A percentile compares a stretch with the other conserved stretches of the same genome.
Conservation (phyloP, 1,140 invertebrate species). For the Drosophila leontia region DNA sequence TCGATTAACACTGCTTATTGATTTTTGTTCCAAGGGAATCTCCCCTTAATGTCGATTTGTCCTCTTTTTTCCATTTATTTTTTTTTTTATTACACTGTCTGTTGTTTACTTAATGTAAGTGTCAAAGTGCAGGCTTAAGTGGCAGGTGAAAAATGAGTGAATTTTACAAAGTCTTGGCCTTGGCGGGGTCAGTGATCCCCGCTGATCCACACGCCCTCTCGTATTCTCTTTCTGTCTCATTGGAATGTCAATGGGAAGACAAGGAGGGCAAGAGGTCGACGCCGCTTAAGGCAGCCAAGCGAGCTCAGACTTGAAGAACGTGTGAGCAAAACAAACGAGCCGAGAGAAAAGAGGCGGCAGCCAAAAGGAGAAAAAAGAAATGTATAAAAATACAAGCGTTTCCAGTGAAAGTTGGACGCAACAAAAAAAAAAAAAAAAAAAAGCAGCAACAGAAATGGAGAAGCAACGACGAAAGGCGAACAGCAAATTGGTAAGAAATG, state of each 20-base stretch:
- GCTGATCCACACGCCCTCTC: neutral
- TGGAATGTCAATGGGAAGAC: constrained; percentile 4
- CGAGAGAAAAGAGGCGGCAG: constrained; percentile 42
- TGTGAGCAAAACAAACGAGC: constrained; percentile 50
- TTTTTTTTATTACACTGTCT: constrained; percentile 3
- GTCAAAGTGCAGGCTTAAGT: constrained; percentile 23
- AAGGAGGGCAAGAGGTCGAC: constrained; percentile 5
- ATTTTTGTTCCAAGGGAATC: constrained; percentile 37
- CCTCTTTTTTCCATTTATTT: neutral
- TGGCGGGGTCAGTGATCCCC: constrained; percentile 31
- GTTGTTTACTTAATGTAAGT: constrained; percentile 2
- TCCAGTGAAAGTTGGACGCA: constrained; percentile 70
- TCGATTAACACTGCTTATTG: constrained; percentile 46
- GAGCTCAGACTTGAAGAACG: constrained; percentile 31
- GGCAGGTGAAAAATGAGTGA: constrained; percentile 29
- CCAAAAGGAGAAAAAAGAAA: constrained; percentile 20
- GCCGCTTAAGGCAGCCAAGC: constrained; percentile 27
- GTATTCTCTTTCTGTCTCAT: neutral
- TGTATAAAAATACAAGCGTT: constrained; percentile 19
- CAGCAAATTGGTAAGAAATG: constrained; percentile 52
- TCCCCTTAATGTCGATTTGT: neutral
- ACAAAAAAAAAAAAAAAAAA: constrained; percentile 3
- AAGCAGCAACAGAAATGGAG: constrained; percentile 30
- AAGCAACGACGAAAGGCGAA: constrained; percentile 13
- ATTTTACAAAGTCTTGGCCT: constrained; percentile 29